Evolutionary conservation across 2,797 vertebrate genomes (phyloP), one percentile per base, ranked within the genome.

Genomic region (Thamnophis elegans): DNA sequence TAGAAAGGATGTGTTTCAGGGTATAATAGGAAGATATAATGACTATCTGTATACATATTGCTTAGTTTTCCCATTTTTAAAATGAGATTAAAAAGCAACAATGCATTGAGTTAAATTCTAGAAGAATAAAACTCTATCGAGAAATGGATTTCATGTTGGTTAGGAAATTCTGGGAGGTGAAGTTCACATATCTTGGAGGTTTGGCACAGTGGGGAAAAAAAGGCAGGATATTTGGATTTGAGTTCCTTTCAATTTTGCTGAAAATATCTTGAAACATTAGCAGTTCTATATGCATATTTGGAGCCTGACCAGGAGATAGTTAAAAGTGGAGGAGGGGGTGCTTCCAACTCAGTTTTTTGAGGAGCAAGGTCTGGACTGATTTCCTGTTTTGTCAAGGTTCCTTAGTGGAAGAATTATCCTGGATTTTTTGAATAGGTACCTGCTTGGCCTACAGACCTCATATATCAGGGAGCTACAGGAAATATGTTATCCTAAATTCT

Each of bases 231-330:
- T 0, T 25, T 13, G 3, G 0, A 32, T 62, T 94, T 78, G 93
- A 12, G 13, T 58, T 85, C 93, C 85, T 92, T 88, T 95, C 11
- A 56, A 65, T 36, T 86, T 60, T 90, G 51, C 93, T 94, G 88
- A 92, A 93, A 73, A 90, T 91, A 91, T 94, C 92, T 91, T 95
- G 42, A 3, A 95, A 90, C 92, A 92, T 36, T 55, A 93, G 82
- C 87, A 94, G 93, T 89, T 32, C 47, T 89, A 9, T 68, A 25
- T 68, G 59, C 16, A 54, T 20, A 5, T n/a, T 20, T 54, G 16
- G 26, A 65, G 26, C 60, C 60, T 89, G 47, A 47, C 28, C 14
- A 89, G 13, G 47, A 28, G 28, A 68, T 20, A 62, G 16, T 51
- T 68, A 68, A 89, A 89, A 89, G 60, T 22, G 10, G 36, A 55